Evolutionary conservation across 2,797 vertebrate genomes (phyloP), one percentile per base, ranked within the genome.

Genomic region (Pseudomugil gertrudae): DNA sequence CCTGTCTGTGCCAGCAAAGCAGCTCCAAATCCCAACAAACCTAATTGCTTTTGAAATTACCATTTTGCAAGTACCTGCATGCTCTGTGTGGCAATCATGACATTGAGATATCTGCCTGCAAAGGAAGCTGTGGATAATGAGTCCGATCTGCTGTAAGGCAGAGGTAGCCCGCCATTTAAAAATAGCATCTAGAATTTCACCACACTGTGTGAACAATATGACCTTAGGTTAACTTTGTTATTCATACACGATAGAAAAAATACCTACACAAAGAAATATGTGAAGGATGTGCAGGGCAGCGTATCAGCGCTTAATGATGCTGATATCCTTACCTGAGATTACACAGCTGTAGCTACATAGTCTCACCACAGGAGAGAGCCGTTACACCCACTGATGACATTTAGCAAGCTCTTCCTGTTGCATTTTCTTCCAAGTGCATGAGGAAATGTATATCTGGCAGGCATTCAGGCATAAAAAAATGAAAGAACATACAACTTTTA

Each of bases 351-450:
- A 85, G 65, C 4, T 58, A 26, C n/a, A 35, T 15, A 63, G 1
- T 56, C 4, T 56, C 21, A 64, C 85, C 87, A 89, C 82, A 54
- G 36, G 83, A 69, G 68, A 9, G 79, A 53, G 83, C 80, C 87
- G 57, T 90, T 79, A 47, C 57, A 55, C 55, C 63, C 54, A 1
- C 40, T 35, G 51, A 43, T 38, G 40, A 32, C 13, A 0, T 30
- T 57, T 29, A 47, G 64, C 14, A 0, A 57, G 57, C 43, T 64
- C 23, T 53, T 38, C 1, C 0, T 55, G 43, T 23, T 10, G 14
- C 7, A 3, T 7, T 4, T 13, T 14, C 3, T 1, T 23, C 21
- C 45, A 48, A 48, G 21, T 40, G 14, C 36, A 43, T 43, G 8
- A 19, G 38, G 7, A 43, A 43, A 19, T 19, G 1, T 8, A 17